A percentile compares a stretch with the other conserved stretches of the same genome.
phyloP scores from a whole-genome alignment of 2,113 vertebrate species.

The Peromyscus maniculatus region DNA sequence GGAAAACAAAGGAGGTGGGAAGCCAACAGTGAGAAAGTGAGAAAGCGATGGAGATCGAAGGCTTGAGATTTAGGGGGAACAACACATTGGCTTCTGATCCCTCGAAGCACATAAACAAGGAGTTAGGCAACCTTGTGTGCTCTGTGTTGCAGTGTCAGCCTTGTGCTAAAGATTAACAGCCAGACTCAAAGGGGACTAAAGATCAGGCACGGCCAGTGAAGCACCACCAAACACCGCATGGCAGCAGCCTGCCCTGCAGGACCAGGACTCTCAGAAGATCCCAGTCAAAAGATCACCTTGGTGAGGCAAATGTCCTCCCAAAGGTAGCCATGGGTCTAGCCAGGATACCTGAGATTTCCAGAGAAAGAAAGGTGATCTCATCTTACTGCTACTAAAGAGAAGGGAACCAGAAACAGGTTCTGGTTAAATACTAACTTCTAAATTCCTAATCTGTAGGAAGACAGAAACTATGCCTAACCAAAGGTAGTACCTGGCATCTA shows the following conservation, averaged over 20 bases:
- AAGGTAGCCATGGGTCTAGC: not conserved
- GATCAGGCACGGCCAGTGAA: slow-evolving; percentile 60
- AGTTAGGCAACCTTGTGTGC: slow-evolving; percentile 72
- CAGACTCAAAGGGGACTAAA: slow-evolving; percentile 61
- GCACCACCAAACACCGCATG: slow-evolving; percentile 21
- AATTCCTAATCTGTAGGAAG: slow-evolving; percentile 56
- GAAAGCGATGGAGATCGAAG: slow-evolving; percentile 29
- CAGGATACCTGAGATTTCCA: not conserved
- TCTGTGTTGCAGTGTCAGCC: slow-evolving; percentile 60
- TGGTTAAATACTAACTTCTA: slow-evolving; percentile 73
- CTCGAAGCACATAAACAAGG: slow-evolving; percentile 77
- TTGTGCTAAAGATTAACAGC: slow-evolving; percentile 81
- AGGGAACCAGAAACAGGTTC: slow-evolving; percentile 47
- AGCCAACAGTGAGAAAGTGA: not conserved
- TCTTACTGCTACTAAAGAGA: not conserved
- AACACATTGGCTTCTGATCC: slow-evolving; percentile 66
- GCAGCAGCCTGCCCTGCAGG: not conserved
- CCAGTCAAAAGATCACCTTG: not conserved
- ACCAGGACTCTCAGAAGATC: not conserved
- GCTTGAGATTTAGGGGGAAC: not conserved
- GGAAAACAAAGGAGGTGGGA: slow-evolving; percentile 33
- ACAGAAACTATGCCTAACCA: slow-evolving; percentile 54
- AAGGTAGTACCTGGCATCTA: not conserved
- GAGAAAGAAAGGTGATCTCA: not conserved
- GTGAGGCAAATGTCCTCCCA: not conserved